Percentiles rank a stretch among this genome's conserved stretches.
Evolutionary conservation across 1,140 invertebrate genomes (phyloP).

Genomic region (Ooceraea biroi): DNA sequence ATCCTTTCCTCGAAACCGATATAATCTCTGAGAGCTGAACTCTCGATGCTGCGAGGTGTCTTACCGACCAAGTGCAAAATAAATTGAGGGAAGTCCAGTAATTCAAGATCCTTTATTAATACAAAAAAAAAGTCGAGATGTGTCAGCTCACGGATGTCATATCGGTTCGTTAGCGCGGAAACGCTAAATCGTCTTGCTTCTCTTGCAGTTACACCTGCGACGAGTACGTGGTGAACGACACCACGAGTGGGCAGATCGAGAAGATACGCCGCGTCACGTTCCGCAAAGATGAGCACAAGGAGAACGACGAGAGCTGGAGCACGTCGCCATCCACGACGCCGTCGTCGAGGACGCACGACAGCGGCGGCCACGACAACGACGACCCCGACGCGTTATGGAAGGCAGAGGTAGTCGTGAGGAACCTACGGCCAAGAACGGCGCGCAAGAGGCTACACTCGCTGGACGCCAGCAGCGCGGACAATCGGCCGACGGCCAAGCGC

Average conservation of each 20-base stretch:
- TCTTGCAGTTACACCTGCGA: constrained; percentile 92
- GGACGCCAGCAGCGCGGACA: constrained; percentile 87
- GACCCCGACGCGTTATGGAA: constrained; percentile 83
- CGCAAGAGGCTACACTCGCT: constrained; percentile 88
- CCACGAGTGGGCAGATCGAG: constrained; percentile 88
- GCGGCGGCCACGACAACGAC: constrained; percentile 78
- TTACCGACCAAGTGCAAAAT: no score
- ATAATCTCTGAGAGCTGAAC: constrained; percentile 19
- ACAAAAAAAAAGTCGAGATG: no score
- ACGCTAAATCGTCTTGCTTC: constrained; percentile 20
- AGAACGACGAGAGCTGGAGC: constrained; percentile 83
- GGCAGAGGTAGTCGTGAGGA: constrained; percentile 87
- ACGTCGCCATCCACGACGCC: constrained; percentile 78
- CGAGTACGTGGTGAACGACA: constrained; percentile 93
- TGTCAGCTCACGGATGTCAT: no score
- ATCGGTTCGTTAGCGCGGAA: no score
- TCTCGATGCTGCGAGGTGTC: not conserved
- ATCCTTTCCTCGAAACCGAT: constrained; percentile 4
- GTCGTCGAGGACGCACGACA: constrained; percentile 68
- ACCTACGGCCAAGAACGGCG: constrained; percentile 88
- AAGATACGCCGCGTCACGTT: constrained; percentile 87
- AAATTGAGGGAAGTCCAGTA: no score
- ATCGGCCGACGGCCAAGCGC: constrained; percentile 84
- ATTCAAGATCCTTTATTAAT: no score
- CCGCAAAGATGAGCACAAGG: constrained; percentile 82